These are phyloP conservation scores for Psix sp. DNA, from an alignment of 1,140 invertebrate species.

Conservation along the genomic window DNA sequence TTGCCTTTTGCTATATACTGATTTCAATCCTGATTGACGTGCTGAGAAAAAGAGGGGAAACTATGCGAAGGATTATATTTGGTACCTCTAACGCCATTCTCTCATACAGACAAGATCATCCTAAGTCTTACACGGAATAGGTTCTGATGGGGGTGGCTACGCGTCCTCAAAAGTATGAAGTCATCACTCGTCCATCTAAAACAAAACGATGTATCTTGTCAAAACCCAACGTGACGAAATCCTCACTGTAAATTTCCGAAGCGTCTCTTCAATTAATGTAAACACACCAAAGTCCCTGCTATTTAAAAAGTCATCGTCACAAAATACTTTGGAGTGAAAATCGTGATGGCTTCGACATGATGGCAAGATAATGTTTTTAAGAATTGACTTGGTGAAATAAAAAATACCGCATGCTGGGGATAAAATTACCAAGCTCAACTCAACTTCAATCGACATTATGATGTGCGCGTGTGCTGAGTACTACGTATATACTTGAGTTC, in stretches of 20 bases:
- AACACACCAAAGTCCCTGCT: constrained; percentile 7
- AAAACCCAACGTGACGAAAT: constrained; percentile 44
- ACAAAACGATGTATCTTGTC: constrained; percentile 37
- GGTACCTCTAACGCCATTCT: constrained; percentile 71
- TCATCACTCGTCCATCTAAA: constrained; percentile 41
- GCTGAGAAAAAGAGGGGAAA: no score
- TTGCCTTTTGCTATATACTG: no score
- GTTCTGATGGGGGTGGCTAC: constrained; percentile 15
- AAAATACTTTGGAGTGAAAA: constrained; percentile 28
- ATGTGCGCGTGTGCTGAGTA: no score
- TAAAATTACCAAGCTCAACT: no score
- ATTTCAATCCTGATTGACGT: no score
- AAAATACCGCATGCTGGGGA: no score
- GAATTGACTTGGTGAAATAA: no score
- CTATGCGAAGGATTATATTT: constrained; percentile 72
- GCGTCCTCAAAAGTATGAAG: constrained; percentile 23
- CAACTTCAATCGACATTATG: no score
- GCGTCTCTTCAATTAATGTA: constrained; percentile 27
- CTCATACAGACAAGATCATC: constrained; percentile 53
- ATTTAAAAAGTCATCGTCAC: constrained; percentile 25
- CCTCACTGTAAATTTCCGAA: constrained; percentile 11
- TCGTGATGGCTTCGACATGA: constrained; percentile 4
- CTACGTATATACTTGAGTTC: constrained; percentile 7
- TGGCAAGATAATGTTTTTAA: no score
- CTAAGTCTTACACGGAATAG: constrained; percentile 23